Evolutionary conservation across 2,797 vertebrate species (phyloP), one percentile per base, ranked within the genome.

Genomic region (Arctocebus calabarensis): DNA sequence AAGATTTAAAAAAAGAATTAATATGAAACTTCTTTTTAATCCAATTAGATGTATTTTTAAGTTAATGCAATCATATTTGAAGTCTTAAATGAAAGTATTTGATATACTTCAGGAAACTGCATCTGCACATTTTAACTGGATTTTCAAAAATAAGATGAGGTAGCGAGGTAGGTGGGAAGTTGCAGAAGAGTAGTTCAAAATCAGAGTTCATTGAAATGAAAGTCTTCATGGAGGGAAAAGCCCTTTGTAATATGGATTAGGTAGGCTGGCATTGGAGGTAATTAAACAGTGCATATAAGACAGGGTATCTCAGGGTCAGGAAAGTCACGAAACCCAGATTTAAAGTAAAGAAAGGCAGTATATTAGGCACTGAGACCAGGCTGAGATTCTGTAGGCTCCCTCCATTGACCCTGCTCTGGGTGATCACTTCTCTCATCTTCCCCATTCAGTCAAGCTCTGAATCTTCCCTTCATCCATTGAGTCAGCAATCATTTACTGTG

Each of bases 1-100:
- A 29, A 74, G 71, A 66, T 73, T 79, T 20, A 43, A 64, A 64
- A 83, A 74, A 5, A 90, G 2, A 85, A 84, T 90, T 94, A 96
- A 66, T 10, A 43, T 16, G 20, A 19, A 48, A 88, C 22, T 88
- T 19, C 12, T 90, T 93, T 94, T 90, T 52, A 78, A 73, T 20
- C 7, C 23, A 74, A 74, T 66, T 34, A 55, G 22, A 55, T n/a
- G 19, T 25, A 75, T 66, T 84, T 92, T 78, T 16, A 62, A 74
- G 79, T 61, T 29, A 79, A 79, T 62, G 64, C 62, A 48, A 62
- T 71, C 66, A 43, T 66, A 37, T 48, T 79, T 86, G 40, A 93
- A 93, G n/a, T 14, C 85, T 94, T 40, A 34, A 77, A 7, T 94
- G 62, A 71, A 81, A 48, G 29, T 52, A 61, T 84, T 92, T 45